Evolutionary conservation across 1,140 invertebrate species (phyloP), one percentile per base, ranked within the genome.

Genomic region (Papilio xuthus): DNA sequence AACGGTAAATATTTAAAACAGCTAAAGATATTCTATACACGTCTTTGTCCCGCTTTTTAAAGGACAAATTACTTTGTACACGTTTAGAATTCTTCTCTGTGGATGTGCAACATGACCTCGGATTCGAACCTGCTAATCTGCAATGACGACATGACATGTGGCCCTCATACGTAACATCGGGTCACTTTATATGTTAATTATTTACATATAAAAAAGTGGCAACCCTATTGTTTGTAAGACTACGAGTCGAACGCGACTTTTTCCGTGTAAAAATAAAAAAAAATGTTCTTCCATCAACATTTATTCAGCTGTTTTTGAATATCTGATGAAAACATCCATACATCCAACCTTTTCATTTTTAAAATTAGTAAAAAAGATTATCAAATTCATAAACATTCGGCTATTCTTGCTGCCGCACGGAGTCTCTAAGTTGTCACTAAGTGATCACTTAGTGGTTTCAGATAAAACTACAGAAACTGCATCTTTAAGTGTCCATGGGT

Each of bases 61-160:
- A 72, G 70, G 70, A 72, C 70, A 72, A 72, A 47, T 72, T 12
- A 10, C 41, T 47, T 32, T 69, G 18, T 37, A 69, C 23, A 42
- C 41, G 41, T 71, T 44, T 71, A 71, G 69, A 71, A 71, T 71
- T 44, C 41, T 32, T 47, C 20, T 20, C 18, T 13, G 4, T 20
- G 1, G 37, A 70, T 70, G 67, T 41, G 37, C 67, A 70, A 37
- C 18, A 4, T 13, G 70, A 20, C 70, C 70, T 72, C 23, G 70
- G 70, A 72, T 23, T 72, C 70, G 42, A 72, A 72, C 37, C 42
- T 42, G 70, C 41, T 72, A 47, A 72, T 44, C 37, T 42, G n/a
- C 37, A 26, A 12, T 72, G 70, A 72, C 20, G 70, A 72, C 42
- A 72, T 47, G 50, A 53, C 70, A 13, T 23, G 20, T 23, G 37